A percentile compares a stretch with the other conserved stretches of the same genome.
Conservation (phyloP, 1,140 invertebrate genomes). For the Bombus difficillimus region DNA sequence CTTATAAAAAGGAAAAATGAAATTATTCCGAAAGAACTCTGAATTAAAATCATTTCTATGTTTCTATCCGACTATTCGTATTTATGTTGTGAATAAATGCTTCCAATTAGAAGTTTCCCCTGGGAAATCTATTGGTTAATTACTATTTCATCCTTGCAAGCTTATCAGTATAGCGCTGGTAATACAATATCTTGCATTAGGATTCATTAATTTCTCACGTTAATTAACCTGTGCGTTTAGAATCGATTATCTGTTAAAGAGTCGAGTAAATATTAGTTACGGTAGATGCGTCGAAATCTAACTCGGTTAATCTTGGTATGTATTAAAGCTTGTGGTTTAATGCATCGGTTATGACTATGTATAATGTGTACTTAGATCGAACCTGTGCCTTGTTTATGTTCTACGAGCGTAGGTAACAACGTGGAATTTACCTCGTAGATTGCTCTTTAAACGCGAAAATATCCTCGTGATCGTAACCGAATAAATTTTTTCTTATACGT, state of each 20-base stretch:
- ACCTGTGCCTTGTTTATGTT: background rate
- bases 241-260: background rate
- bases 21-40: no score
- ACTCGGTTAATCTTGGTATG: background rate
- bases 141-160: no score
- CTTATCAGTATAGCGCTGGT: no score
- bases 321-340: background rate
- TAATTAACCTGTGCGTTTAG: background rate
- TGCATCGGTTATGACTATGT: background rate
- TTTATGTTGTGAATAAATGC: no score
- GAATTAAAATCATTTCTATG: no score
- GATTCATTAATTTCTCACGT: no score
- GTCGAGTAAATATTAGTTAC: background rate
- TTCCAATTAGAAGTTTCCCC: no score
- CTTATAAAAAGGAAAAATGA: no score
- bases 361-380: background rate
- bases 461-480: background rate
- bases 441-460: background rate
- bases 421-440: background rate
- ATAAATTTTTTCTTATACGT: background rate
- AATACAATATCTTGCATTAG: no score
- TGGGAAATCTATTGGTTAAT: no score
- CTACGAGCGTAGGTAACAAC: background rate
- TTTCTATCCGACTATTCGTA: no score
- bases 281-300: background rate